Base-by-base conservation (phyloP, 2,113 vertebrate genomes). In the Dendrocopos noguchii region DNA sequence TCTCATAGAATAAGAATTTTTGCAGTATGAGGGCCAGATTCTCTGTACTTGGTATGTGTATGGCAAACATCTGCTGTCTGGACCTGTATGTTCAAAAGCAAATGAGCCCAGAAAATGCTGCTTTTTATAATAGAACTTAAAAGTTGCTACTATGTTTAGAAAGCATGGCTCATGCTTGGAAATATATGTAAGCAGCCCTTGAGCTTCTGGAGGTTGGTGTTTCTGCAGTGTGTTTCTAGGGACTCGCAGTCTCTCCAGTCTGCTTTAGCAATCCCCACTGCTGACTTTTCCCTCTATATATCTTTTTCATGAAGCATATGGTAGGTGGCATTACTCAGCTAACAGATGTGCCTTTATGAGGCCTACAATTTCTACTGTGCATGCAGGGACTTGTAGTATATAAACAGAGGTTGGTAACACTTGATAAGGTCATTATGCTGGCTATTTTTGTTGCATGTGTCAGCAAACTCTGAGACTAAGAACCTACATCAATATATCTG, bases 331-430 rank as follows among this genome's bases (percentile, higher is more conserved):
- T 94, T 95, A 88, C 59, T 95, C 75, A 95, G 72, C 76, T 77
- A 87, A 90, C 91, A 97, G 94, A 96, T 87, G 79, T 87, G 88
- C 17, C 44, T 96, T 97, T 95, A 93, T 65, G 74, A 34, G 85
- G 82, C 89, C 71, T 79, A 60, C 42, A 56, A 74, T 93, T 94
- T 82, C 86, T 77, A 92, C 88, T 65, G 2, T 73, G 87, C 56
- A 31, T 84, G 72, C 63, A 95, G 66, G 59, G 76, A 65, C 52
- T 34, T 82, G 85, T 53, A 77, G 83, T 96, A 61, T 76, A 91
- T 78, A 97, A 96, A 95, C 84, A 76, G 79, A 95, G 78, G 44
- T 75, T 79, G 81, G 59, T 60, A 91, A 29, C 72, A 81, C 59
- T 93, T 93, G 91, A 88, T 95, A 95, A 94, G 91, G 81, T 94